Percentiles rank a stretch among this genome's conserved stretches.
phyloP scores from a whole-genome alignment of 2,888 invertebrate genomes.

The Schrankia costaestrigalis region DNA sequence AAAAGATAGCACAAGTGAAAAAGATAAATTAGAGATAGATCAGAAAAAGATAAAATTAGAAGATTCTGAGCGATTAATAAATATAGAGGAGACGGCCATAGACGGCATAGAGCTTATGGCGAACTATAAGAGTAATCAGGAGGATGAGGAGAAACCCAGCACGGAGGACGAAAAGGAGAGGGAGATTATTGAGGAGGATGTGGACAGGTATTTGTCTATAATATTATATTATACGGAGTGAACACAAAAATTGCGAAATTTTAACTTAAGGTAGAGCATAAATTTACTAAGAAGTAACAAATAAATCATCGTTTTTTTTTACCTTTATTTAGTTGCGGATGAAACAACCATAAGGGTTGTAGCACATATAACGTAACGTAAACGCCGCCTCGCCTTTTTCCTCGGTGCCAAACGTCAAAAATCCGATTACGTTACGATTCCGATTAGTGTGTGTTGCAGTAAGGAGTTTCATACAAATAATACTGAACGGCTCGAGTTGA shows the following conservation, averaged over 20 bases:
- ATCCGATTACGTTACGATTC: too few relatives aligned
- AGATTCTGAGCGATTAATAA: slow-evolving; percentile 54
- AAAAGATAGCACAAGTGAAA: slow-evolving; percentile 81
- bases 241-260: neutral
- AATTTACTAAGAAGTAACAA: too few relatives aligned
- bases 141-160: slow-evolving; percentile 65
- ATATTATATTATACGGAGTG: neutral
- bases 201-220: slow-evolving; percentile 19
- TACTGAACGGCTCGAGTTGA: too few relatives aligned
- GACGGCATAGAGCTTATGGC: slow-evolving; percentile 77
- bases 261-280: too few relatives aligned
- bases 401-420: too few relatives aligned
- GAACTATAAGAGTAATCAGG: slow-evolving; percentile 55
- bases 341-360: too few relatives aligned
- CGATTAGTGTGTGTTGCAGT: too few relatives aligned
- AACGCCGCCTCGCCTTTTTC: too few relatives aligned
- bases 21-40: slow-evolving; percentile 66
- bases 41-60: slow-evolving; percentile 67
- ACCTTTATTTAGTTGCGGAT: too few relatives aligned
- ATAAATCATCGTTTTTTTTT: too few relatives aligned
- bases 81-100: slow-evolving; percentile 74
- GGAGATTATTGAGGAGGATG: slow-evolving; percentile 59
- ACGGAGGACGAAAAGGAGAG: slow-evolving; percentile 69
- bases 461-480: too few relatives aligned
- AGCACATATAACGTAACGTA: too few relatives aligned